A percentile compares a stretch with the other conserved stretches of the same genome.
Conservation (phyloP, 2,888 invertebrate species). For the Empis stercorea region DNA sequence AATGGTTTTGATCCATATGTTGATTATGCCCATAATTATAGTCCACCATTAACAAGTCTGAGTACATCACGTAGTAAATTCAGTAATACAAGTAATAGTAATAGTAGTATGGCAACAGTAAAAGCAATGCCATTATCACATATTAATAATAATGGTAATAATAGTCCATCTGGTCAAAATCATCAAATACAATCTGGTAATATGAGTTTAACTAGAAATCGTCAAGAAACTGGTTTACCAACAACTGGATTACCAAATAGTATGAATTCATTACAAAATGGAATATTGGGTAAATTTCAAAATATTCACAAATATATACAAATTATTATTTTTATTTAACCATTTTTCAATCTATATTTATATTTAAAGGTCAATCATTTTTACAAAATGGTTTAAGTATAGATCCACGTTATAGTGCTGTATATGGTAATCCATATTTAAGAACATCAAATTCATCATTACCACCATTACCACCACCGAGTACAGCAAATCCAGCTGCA, state of each 20-base stretch:
- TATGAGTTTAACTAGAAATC: constrained; percentile 26
- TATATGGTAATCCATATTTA: constrained; percentile 80
- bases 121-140: constrained; percentile 17
- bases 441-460: constrained; percentile 47
- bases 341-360: too few species aligned
- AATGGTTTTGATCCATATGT: constrained; percentile 81
- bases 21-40: constrained; percentile 79
- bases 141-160: constrained; percentile 5
- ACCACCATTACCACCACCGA: constrained; percentile 43
- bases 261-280: constrained; percentile 35
- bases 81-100: constrained; percentile 26
- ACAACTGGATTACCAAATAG: constrained; percentile 31
- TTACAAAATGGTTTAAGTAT: constrained; percentile 40
- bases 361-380: constrained; percentile 29
- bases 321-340: constrained; percentile 23
- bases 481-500: constrained; percentile 61
- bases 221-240: constrained; percentile 35
- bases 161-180: constrained; percentile 1
- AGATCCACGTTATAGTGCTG: constrained; percentile 78
- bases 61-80: constrained; percentile 32
- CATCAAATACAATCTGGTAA: constrained; percentile 12
- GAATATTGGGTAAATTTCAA: constrained; percentile 33
- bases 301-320: too few species aligned
- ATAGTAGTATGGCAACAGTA: constrained; percentile 25
- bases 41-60: constrained; percentile 50